phyloP scores from a whole-genome alignment of 2,888 invertebrate genomes.

The Sarcophaga variegata region DNA sequence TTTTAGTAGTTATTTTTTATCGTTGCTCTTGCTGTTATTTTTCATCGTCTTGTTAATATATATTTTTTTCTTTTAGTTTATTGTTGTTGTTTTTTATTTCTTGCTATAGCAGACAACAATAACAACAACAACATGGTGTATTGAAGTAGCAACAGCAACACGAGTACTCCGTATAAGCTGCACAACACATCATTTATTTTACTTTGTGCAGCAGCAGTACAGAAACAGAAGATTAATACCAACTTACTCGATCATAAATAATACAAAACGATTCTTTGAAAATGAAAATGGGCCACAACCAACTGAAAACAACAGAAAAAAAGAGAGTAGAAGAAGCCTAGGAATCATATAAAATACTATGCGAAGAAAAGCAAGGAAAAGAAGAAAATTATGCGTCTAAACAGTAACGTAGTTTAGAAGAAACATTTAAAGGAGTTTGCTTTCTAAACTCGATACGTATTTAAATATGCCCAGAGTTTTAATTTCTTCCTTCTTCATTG shows the following conservation, averaged over 20 bases:
- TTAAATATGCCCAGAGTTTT: too few relatives aligned
- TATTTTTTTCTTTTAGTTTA: background rate
- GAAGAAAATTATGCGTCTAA: background rate
- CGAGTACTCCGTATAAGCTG: background rate
- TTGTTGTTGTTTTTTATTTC: background rate
- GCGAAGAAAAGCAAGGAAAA: background rate
- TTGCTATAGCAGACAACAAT: conserved; percentile 2
- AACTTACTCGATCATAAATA: conserved; percentile 60
- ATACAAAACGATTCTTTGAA: conserved; percentile 51
- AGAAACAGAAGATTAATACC: conserved; percentile 59
- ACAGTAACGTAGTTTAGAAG: conserved; percentile 13
- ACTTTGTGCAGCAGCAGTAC: conserved; percentile 39
- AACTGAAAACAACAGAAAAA: too few relatives aligned
- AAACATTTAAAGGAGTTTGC: background rate
- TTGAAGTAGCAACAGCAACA: too few relatives aligned
- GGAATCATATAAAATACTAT: background rate
- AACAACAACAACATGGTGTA: background rate
- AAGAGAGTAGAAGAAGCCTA: background rate
- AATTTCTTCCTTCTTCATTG: too few relatives aligned
- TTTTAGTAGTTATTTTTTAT: background rate
- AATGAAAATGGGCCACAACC: conserved; percentile 37
- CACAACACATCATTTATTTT: conserved; percentile 43
- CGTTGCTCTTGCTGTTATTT: background rate
- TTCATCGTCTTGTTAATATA: conserved; percentile 19
- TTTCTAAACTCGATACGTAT: too few relatives aligned